Evolutionary conservation across 2,888 invertebrate genomes (phyloP), one percentile per base, ranked within the genome.

Genomic region (Acanthacorydalis orientalis): DNA sequence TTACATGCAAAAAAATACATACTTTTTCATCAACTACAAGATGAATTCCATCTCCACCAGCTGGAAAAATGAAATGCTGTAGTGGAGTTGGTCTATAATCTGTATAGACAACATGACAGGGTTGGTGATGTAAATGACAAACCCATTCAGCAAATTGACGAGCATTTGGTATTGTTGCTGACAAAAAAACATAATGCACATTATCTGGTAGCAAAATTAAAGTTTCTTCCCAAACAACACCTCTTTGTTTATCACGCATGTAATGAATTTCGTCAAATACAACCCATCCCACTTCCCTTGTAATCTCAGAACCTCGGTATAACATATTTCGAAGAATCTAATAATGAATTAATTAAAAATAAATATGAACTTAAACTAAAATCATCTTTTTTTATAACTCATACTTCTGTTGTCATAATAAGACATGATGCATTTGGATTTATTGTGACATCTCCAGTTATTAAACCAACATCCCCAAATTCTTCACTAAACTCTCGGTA

Each of bases 211-310:
- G 68, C 33, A 99, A 73, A 59, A 99, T 99, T 34, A 99, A 75
- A 0, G 97, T 96, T 70, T 99, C 98, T 72, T 96, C 95, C 98
- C 98, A 99, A 1, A 99, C 97, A 8, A 98, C 97, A 45, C 98
- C 98, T 60, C 98, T 77, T 64, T 98, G 97, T 68, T 96, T 96
- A 63, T 99, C 96, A 57, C 98, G 78, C 98, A 99, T 99, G 64
- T 99, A 99, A 69, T 99, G 98, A 57, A 99, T 99, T 70, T 99
- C 98, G 63, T 99, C 98, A 69, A 99, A 99, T 47, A 99, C 75
- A 1, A 99, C 98, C 98, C 98, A 99, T 44, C 96, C 97, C 1
- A 99, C 96, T 75, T 99, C 98, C 50, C 96, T 76, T 88, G 96
- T 96, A 16, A 99, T 83, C 73, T 98, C 96, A 37, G 95, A 95